These are phyloP conservation scores for Oeneis ivallda DNA, from an alignment of 2,888 invertebrate genomes.

Conservation along the genomic window DNA sequence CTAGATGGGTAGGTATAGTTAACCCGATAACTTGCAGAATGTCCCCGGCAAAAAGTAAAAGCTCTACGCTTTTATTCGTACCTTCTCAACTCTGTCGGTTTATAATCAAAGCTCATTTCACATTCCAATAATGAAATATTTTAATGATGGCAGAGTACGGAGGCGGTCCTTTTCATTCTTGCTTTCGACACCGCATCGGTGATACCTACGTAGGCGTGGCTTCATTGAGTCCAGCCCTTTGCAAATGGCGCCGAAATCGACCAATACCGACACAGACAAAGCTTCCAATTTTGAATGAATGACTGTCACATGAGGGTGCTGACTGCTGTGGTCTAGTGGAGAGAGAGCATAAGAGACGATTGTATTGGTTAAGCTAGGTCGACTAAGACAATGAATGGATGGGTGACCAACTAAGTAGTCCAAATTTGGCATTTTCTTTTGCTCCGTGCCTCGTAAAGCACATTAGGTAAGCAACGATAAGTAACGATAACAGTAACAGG, in stretches of 20 bases:
- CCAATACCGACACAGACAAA: conserved; percentile 63
- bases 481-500: neutral
- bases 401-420: neutral
- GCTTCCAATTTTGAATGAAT: conserved; percentile 45
- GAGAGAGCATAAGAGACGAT: neutral
- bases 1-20: too few species aligned
- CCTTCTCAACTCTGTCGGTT: neutral
- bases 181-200: conserved; percentile 45
- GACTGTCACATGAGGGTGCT: conserved; percentile 29
- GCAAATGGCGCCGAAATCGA: conserved; percentile 76
- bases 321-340: neutral
- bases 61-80: neutral
- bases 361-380: neutral
- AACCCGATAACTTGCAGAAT: neutral
- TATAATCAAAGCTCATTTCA: conserved; percentile 30
- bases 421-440: neutral
- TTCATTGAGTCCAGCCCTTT: conserved; percentile 62
- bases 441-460: neutral
- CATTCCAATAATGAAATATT: conserved; percentile 51
- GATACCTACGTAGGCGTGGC: conserved; percentile 62
- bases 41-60: neutral
- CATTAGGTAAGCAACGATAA: neutral
- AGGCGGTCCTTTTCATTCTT: conserved; percentile 49
- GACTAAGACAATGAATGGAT: neutral
- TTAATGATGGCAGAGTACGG: conserved; percentile 64